A percentile compares a stretch with the other conserved stretches of the same genome.
Evolutionary conservation across 2,113 vertebrate genomes (phyloP).

Genomic region (Vicugna pacos): DNA sequence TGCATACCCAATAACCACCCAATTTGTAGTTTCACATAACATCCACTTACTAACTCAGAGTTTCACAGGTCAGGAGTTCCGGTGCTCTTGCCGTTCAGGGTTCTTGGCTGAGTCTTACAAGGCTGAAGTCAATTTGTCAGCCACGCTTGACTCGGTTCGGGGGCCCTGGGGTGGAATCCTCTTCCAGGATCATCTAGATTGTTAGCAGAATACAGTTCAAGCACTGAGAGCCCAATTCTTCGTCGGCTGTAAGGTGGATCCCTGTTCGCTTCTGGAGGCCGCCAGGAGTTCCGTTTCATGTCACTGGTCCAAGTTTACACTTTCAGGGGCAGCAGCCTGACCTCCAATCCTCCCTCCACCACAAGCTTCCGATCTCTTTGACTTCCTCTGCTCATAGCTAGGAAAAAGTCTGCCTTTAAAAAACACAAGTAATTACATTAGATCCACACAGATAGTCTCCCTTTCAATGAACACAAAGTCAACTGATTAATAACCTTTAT

Average conservation of each 20-base stretch:
- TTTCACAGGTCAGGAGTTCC: not conserved
- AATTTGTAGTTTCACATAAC: not conserved
- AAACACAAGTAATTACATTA: not conserved
- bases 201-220: not conserved
- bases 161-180: too few relatives aligned
- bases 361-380: not conserved
- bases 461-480: not conserved
- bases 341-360: accelerated
- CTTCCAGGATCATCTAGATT: not conserved
- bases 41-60: not conserved
- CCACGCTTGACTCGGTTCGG: not conserved
- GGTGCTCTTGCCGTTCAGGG: not conserved
- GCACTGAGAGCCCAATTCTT: accelerated
- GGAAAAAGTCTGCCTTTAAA: not conserved
- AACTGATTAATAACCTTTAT: not conserved
- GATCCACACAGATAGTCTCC: not conserved
- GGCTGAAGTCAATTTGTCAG: not conserved
- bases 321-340: not conserved
- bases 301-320: not conserved
- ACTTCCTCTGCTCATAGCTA: not conserved
- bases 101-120: not conserved
- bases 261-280: not conserved
- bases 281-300: too few relatives aligned
- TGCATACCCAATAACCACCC: not conserved
- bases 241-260: not conserved